phyloP scores from a whole-genome alignment of 2,888 invertebrate genomes.

The Coelogynopora nodosa region DNA sequence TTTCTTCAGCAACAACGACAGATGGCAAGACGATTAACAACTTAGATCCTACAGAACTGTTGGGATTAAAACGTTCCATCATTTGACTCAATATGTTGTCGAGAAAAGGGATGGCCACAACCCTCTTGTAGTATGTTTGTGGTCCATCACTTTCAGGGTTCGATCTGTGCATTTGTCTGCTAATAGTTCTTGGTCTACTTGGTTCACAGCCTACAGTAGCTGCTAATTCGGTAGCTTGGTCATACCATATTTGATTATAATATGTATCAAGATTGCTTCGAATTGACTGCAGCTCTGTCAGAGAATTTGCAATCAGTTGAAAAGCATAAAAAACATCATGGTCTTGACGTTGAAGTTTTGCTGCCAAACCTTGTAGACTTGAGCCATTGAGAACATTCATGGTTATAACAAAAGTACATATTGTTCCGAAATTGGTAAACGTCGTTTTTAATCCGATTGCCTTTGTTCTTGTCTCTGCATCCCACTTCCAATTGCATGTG shows the following conservation, averaged over 20 bases:
- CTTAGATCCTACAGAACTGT: conserved; percentile 9
- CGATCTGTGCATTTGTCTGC: background rate
- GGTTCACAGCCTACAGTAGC: background rate
- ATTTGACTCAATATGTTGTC: conserved; percentile 10
- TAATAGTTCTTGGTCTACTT: background rate
- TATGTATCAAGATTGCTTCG: background rate
- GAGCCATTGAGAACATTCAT: background rate
- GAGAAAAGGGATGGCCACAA: background rate
- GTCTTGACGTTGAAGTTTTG: background rate
- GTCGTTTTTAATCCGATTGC: background rate
- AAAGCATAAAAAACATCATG: background rate
- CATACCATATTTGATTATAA: background rate
- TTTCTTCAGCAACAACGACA: conserved; percentile 24
- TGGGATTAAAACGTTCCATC: conserved; percentile 28
- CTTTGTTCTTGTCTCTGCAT: background rate
- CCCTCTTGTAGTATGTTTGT: background rate
- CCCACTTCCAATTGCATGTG: background rate
- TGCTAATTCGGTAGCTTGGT: background rate
- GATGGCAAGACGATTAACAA: conserved; percentile 20
- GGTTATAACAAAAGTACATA: background rate
- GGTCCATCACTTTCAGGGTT: background rate
- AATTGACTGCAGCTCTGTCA: background rate
- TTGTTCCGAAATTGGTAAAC: background rate
- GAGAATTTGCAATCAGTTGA: background rate
- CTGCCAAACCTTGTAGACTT: background rate